Conservation (phyloP, 1,140 invertebrate species). For the Trachymyrmex septentrionalis region DNA sequence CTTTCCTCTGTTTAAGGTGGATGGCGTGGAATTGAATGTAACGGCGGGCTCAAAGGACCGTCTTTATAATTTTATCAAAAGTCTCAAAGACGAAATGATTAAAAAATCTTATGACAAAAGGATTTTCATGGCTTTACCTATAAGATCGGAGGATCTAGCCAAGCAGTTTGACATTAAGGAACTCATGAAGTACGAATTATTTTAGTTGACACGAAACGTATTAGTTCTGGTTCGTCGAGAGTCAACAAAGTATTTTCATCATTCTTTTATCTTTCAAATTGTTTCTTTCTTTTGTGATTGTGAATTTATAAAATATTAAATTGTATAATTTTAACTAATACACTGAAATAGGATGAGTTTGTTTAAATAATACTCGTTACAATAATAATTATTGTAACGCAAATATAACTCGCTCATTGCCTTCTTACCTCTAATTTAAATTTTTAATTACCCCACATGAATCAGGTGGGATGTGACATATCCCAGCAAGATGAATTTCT, state of each 20-base stretch:
- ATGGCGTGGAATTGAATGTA: constrained; percentile 90
- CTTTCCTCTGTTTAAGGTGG: constrained; percentile 82
- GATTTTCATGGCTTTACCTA: constrained; percentile 88
- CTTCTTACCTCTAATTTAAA: too few species aligned
- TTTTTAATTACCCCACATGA: too few species aligned
- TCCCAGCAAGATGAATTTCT: too few species aligned
- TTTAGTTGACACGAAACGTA: background rate
- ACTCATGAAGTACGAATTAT: constrained; percentile 87
- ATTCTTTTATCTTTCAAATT: background rate
- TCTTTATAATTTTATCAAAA: constrained; percentile 88
- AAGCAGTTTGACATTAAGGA: constrained; percentile 91
- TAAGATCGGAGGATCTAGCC: constrained; percentile 89
- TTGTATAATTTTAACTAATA: too few species aligned
- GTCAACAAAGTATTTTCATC: background rate
- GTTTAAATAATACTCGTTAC: too few species aligned
- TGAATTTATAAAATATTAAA: too few species aligned
- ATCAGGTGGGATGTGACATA: too few species aligned
- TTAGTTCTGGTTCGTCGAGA: background rate
- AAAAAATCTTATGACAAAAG: constrained; percentile 86
- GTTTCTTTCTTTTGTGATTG: background rate
- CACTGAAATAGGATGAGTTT: too few species aligned
- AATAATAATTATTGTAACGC: too few species aligned
- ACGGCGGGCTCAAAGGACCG: constrained; percentile 87
- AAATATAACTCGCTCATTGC: too few species aligned
- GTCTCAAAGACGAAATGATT: constrained; percentile 86